A percentile compares a stretch with the other conserved stretches of the same genome.
phyloP scores from a whole-genome alignment of 2,888 invertebrate genomes.

The Eledona agricola region DNA sequence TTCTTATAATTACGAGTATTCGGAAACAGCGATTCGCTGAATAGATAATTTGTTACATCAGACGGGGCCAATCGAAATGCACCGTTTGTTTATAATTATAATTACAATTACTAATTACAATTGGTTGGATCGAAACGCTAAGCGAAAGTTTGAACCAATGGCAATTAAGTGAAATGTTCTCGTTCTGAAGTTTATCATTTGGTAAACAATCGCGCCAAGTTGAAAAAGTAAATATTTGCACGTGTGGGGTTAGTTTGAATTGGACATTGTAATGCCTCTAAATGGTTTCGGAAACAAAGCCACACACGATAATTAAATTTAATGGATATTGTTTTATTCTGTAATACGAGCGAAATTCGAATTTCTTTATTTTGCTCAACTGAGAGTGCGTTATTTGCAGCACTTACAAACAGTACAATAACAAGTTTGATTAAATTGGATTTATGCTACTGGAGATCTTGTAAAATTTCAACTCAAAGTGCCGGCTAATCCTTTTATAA shows the following conservation, averaged over 20 bases:
- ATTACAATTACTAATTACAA: constrained; percentile 6
- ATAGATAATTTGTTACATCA: too few relatives aligned
- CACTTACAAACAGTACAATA: too few relatives aligned
- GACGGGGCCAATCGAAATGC: constrained; percentile 10
- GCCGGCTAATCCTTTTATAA: too few relatives aligned
- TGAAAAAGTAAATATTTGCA: constrained; percentile 23
- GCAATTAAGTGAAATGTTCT: constrained; percentile 12
- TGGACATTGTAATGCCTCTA: constrained; percentile 13
- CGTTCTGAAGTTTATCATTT: constrained; percentile 15
- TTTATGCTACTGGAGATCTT: too few relatives aligned
- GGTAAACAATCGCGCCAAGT: constrained; percentile 15
- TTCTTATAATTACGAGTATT: neutral
- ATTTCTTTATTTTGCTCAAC: too few relatives aligned
- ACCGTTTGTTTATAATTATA: neutral
- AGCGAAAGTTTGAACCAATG: constrained; percentile 11
- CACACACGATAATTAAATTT: constrained; percentile 14
- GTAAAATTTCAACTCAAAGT: too few relatives aligned
- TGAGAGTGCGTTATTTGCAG: too few relatives aligned
- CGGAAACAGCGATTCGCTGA: too few relatives aligned
- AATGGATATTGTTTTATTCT: constrained; percentile 3
- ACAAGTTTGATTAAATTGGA: too few relatives aligned
- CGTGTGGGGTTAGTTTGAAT: constrained; percentile 16
- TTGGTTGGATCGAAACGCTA: constrained; percentile 8
- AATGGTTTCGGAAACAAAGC: constrained; percentile 19
- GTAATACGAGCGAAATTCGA: neutral